Base-by-base conservation (phyloP, 2,113 vertebrate genomes). In the Platichthys flesus region DNA sequence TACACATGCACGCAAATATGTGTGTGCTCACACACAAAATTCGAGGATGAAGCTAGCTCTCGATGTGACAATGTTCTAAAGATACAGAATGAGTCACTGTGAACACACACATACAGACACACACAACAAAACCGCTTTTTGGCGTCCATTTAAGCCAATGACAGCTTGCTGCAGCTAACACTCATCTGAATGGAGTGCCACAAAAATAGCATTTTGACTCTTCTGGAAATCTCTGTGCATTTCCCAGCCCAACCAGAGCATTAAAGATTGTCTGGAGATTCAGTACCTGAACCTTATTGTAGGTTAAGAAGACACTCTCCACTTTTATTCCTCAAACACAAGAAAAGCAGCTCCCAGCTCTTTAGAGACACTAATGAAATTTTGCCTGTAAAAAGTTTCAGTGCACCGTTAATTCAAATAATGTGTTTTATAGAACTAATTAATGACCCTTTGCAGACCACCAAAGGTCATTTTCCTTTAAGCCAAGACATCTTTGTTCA, bases 81-180 rank as follows among this genome's bases (percentile, higher is more conserved):
- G 63, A 82, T 58, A 49, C 76, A 71, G 75, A 78, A 68, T 85
- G 84, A 90, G 63, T 85, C 91, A 75, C 55, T 47, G 60, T 70
- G 67, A 71, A 67, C 68, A 68, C 63, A 60, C 31, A 16, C 57
- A 18, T 5, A 18, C 20, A 55, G 4, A 28, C 28, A 7, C 31
- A 31, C 31, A 31, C 31, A 6, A 72, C 57, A 76, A 71, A 78
- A 65, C 26, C 55, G 28, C 74, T 71, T 82, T 82, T 71, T 49
- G 68, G 70, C 45, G 7, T 76, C 60, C 65, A 55, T 79, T 80
- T 74, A 68, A 82, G 71, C 83, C 79, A 69, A 54, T 86, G 84
- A 76, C 77, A 40, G 70, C 82, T 82, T 67, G 66, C 51, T 1
- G 77, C 61, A 64, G 65, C 67, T 45, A 74, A 79, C 74, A 55